Percentiles rank a stretch among this genome's conserved stretches.
Evolutionary conservation across 2,888 invertebrate species (phyloP).

Genomic region (Ormyrus thymus): DNA sequence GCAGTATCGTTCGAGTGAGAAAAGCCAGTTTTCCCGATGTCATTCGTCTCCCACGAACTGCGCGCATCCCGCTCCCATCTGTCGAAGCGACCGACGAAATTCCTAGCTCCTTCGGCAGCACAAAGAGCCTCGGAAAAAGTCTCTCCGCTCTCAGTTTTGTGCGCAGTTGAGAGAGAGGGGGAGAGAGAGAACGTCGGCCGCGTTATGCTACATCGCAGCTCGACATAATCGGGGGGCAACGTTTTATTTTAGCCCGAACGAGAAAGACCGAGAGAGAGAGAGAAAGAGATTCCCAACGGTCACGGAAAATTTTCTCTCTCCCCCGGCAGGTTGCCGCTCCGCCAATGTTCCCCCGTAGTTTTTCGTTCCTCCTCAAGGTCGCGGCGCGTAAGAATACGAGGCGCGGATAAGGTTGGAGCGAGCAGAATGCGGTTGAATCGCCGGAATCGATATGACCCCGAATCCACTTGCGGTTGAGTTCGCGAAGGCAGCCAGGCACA

Average conservation of each 20-base stretch:
- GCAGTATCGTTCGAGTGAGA: too few species aligned
- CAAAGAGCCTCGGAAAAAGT: not conserved
- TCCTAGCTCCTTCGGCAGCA: too few species aligned
- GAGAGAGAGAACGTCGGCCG: not conserved
- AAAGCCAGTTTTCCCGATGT: too few species aligned
- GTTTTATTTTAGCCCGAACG: conserved; percentile 25
- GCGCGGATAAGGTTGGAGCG: not conserved
- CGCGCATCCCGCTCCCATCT: too few species aligned
- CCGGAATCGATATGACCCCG: conserved; percentile 7
- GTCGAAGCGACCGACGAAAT: too few species aligned
- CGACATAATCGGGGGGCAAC: conserved; percentile 11
- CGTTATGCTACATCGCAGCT: conserved; percentile 40
- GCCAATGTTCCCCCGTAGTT: not conserved
- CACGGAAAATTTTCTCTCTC: not conserved
- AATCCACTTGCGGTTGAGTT: conserved; percentile 14
- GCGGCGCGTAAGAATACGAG: not conserved
- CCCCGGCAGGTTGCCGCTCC: too few species aligned
- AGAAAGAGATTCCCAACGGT: conserved; percentile 9
- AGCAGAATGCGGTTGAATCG: not conserved
- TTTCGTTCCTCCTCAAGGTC: not conserved
- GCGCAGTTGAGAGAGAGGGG: not conserved
- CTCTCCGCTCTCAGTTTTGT: not conserved
- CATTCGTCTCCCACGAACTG: too few species aligned
- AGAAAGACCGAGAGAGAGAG: not conserved
- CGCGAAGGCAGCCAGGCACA: not conserved